Evolutionary conservation across 2,888 invertebrate genomes (phyloP), one percentile per base, ranked within the genome.

Genomic region (Stramonita haemastoma): DNA sequence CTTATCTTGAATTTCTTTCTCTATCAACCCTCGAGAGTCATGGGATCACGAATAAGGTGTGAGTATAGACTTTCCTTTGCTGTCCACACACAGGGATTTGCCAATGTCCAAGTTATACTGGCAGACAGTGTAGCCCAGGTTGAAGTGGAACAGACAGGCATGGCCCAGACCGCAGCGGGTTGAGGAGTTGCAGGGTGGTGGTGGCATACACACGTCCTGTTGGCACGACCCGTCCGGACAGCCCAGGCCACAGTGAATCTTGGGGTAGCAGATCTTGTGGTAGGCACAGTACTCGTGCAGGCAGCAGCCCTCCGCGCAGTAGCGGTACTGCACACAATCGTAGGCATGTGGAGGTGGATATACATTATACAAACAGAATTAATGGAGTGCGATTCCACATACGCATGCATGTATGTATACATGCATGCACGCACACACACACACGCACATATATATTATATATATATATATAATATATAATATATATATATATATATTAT

Each of bases 51-150:
- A 81, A 11, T 81, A 57, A 0, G 57, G 87, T n/a, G 79, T 87
- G 70, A 90, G 83, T 11, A 83, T 83, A 0, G 93, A 92, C 83
- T 92, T 91, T 1, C 95, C 94, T 32, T 93, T 86, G 22, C 92
- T 90, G 90, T 95, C 95, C 15, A 93, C 93, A 90, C 95, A 95
- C 57, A 94, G 66, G 0, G 94, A 93, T 57, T 92, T 93, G n/a
- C 95, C 95, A 46, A 95, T 93, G 86, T 94, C 94, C 60, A 95
- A 92, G 89, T 95, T 94, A 90, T 94, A 95, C 87, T 95, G 95
- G 86, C 95, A 95, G 17, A 93, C 93, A 86, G 91, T 88, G 89
- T 95, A 95, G 73, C 73, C n/a, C n/a, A n/a, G n/a, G 11, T n/a
- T n/a, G n/a, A 22, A 22, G 90, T 95, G 93, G 91, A 91, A 93